Evolutionary conservation across 2,113 vertebrate genomes (phyloP).

Genomic region (Carollia perspicillata): DNA sequence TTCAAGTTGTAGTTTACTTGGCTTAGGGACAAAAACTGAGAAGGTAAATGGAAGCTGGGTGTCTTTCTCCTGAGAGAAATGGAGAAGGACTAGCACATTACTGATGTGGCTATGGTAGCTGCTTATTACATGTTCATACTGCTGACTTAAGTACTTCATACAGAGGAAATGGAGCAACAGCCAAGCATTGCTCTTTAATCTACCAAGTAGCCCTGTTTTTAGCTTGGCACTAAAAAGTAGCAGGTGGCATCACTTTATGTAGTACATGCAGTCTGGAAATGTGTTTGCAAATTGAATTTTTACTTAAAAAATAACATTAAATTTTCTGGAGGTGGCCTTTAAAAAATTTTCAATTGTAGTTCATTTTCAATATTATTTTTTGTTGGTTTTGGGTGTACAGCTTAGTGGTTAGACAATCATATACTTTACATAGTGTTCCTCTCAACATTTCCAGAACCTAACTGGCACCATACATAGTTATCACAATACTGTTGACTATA

Average conservation of each 20-base stretch:
- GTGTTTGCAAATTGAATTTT: slow-evolving; percentile 4
- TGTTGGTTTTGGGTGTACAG: not conserved
- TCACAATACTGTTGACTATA: not conserved
- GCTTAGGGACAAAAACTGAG: not conserved
- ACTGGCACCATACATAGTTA: not conserved
- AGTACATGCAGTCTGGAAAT: not conserved
- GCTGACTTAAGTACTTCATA: not conserved
- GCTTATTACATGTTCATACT: not conserved
- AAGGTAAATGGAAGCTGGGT: not conserved
- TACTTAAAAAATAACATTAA: not conserved
- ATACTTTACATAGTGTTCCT: not conserved
- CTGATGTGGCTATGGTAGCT: not conserved
- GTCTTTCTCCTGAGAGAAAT: not conserved
- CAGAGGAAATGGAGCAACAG: not conserved
- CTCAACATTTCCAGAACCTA: not conserved
- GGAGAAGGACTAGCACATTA: not conserved
- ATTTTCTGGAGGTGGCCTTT: not conserved
- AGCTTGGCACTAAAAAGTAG: not conserved
- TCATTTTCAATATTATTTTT: not conserved
- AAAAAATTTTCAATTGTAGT: not conserved
- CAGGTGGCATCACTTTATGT: not conserved
- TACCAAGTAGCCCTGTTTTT: not conserved
- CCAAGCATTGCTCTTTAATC: not conserved
- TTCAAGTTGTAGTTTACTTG: not conserved
- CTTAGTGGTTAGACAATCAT: not conserved